Base-by-base conservation (phyloP, 2,888 invertebrate species). In the Tinea semifulvella region DNA sequence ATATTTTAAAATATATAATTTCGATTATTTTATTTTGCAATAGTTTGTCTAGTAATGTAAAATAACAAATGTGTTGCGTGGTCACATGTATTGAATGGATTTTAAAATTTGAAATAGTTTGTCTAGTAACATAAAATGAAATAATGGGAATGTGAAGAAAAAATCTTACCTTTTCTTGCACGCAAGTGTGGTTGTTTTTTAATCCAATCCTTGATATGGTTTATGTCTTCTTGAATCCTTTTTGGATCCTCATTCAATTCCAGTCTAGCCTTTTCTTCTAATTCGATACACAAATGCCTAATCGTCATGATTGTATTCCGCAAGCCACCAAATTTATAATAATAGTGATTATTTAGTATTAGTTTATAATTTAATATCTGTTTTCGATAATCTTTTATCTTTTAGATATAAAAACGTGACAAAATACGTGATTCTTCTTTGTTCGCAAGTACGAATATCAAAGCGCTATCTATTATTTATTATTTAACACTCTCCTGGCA, bases 211-310 rank as follows among this genome's bases (percentile, higher is more conserved):
- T 76, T 80, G 14, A 86, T 64, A 52, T 74, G 67, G 44, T 76
- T 63, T 22, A 87, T 60, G 54, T 84, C 83, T 46, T 70, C 68
- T 1, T 58, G 56, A 28, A 83, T 56, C 28, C 73, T 60, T 3
- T 64, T 66, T 0, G 84, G 79, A 52, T 80, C 76, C 60, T 87
- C 87, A 48, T 77, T 74, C 27, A 87, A 56, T 57, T 85, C 84
- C 11, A 57, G 49, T 35, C 63, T 62, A 1, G 86, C 85, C 51
- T 72, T 72, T 49, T 68, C 69, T 22, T 65, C 67, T 25, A 75
- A 53, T 17, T 55, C 64, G 7, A 68, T 60, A 14, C 57, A 44
- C 39, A 73, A 45, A 7, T 57, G 49, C 17, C 66, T 56, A 28
- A 63, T 50, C 22, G 54, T 43, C 61, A 62, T 60, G 45, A 42